These are phyloP conservation scores for Hymenopus coronatus DNA, from an alignment of 2,888 invertebrate species.

Conservation along the genomic window DNA sequence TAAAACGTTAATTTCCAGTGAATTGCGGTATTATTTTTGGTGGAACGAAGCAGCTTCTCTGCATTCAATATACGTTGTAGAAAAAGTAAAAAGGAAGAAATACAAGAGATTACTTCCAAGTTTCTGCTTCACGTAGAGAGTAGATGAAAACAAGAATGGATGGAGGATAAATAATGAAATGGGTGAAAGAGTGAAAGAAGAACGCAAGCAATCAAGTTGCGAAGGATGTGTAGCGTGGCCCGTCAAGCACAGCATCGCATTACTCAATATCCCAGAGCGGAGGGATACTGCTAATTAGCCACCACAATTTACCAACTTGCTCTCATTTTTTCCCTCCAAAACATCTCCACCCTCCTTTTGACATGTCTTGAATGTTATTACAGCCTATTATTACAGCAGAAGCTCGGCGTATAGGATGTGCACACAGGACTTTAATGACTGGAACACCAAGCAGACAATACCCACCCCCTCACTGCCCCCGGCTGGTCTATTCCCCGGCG, in stretches of 20 bases:
- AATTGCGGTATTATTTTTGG: no score
- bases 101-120: no score
- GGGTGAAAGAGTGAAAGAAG: no score
- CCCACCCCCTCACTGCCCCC: neutral
- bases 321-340: neutral
- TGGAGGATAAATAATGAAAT: no score
- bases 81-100: no score
- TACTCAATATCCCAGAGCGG: neutral
- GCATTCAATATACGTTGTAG: no score
- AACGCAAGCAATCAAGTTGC: no score
- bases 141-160: no score
- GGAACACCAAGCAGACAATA: conserved; percentile 8
- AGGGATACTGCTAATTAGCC: conserved; percentile 11
- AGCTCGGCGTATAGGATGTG: conserved; percentile 4
- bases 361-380: conserved; percentile 21
- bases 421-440: conserved; percentile 14
- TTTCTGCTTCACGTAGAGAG: no score
- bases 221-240: neutral
- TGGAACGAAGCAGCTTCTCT: no score
- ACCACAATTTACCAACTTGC: conserved; percentile 19
- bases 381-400: conserved; percentile 19
- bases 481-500: neutral
- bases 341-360: neutral
- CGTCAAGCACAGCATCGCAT: neutral
- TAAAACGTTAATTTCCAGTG: no score